These are phyloP conservation scores for Numida meleagris DNA, from an alignment of 2,113 vertebrate genomes.

Conservation along the genomic window DNA sequence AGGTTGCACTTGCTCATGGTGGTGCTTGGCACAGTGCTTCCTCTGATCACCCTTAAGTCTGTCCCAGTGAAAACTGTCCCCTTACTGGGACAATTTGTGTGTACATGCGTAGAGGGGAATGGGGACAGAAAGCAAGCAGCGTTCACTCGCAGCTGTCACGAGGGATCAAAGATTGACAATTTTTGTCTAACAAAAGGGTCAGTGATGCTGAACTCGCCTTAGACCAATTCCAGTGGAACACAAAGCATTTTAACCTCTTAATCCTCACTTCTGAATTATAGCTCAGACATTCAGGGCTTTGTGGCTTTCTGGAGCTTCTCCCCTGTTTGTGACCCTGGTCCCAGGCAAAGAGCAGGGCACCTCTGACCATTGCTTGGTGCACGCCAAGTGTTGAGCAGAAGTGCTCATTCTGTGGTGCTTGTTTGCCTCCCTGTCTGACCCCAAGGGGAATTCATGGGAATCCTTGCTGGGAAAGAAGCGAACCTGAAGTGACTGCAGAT, in stretches of 20 bases:
- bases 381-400: not conserved
- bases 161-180: not conserved
- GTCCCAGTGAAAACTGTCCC: not conserved
- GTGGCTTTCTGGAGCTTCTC: not conserved
- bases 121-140: not conserved
- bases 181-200: constrained; percentile 11
- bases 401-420: not conserved
- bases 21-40: not conserved
- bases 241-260: constrained; percentile 13
- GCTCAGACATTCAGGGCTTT: not conserved
- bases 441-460: not conserved
- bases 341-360: not conserved
- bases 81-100: not conserved
- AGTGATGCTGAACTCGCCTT: constrained; percentile 22
- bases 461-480: not conserved
- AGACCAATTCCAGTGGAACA: constrained; percentile 4
- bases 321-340: not conserved
- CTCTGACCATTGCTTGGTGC: not conserved
- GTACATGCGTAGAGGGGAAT: not conserved
- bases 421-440: not conserved
- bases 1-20: fast-evolving
- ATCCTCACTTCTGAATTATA: not conserved
- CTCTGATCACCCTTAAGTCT: not conserved
- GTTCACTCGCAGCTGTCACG: not conserved
- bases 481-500: not conserved